Evolutionary conservation across 2,888 invertebrate genomes (phyloP), one percentile per base, ranked within the genome.

Genomic region (Poecilobothrus nobilitatus): DNA sequence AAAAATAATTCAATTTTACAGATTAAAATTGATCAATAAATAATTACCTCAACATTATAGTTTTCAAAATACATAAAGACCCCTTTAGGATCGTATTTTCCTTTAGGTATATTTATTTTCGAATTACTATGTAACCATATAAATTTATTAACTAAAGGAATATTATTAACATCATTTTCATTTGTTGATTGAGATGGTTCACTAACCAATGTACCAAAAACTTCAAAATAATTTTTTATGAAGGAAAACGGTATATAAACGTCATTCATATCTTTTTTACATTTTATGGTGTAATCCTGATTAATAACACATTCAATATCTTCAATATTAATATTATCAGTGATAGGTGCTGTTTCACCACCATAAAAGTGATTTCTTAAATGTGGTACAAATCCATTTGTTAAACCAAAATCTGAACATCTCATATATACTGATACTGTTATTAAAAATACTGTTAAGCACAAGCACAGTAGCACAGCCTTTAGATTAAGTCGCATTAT

Each of bases 11-110:
- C 18, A n/a, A 41, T 34, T 33, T 34, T 3, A 69, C 53, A 27
- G 18, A 66, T 61, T 12, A 62, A 10, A 62, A 20, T 62, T 62
- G n/a, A n/a, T n/a, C n/a, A n/a, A n/a, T 61, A 15, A 27, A 27
- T 41, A 72, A 71, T 73, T 70, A 78, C 92, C 84, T 98, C 98
- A 0, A 99, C 98, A 81, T 97, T 97, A 82, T 97, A 98, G 80
- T 96, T 95, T 78, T 95, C 96, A 82, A 99, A 99, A 71, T 96
- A 96, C 84, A 96, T 93, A 81, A 96, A 99, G 0, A 94, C 90
- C 3, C 96, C 96, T 33, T 88, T 86, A 0, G 97, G 89, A 77
- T 95, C 91, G 81, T 99, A 98, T 74, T 89, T 91, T 53, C 89
- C 90, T 79, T 92, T 92, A 0, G 95, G 95, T 74, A 90, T 89